These are phyloP conservation scores for Lophochroa leadbeateri DNA, from an alignment of 2,113 vertebrate genomes.

Conservation along the genomic window DNA sequence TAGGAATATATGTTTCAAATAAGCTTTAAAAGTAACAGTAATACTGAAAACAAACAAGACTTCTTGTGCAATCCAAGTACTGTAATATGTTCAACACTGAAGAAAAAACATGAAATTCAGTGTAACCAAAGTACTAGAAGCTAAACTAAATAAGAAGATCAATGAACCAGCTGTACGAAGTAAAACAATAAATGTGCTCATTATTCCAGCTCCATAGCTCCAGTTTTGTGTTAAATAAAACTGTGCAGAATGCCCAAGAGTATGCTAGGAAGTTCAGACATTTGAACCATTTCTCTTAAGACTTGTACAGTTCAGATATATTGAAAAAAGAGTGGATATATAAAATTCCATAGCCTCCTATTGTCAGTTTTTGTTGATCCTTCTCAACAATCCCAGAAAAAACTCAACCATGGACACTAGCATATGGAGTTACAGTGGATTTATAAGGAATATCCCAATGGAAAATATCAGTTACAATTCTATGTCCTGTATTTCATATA, in stretches of 20 bases:
- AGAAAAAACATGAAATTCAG: not conserved
- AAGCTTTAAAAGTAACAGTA: not conserved
- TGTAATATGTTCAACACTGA: not conserved
- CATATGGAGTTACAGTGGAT: not conserved
- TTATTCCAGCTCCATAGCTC: not conserved
- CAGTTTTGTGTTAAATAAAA: not conserved
- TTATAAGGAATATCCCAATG: not conserved
- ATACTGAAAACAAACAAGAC: not conserved
- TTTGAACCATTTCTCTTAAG: not conserved
- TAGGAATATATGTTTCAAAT: not conserved
- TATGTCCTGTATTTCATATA: not conserved
- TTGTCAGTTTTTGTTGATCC: not conserved
- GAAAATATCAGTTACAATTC: not conserved
- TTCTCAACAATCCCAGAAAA: not conserved
- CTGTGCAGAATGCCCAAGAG: not conserved
- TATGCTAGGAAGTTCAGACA: not conserved
- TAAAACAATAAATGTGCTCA: not conserved
- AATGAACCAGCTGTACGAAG: not conserved
- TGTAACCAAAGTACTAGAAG: not conserved
- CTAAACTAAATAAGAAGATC: not conserved
- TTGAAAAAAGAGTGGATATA: not conserved
- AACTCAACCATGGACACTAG: not conserved
- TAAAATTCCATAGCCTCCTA: not conserved
- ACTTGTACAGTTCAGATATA: not conserved
- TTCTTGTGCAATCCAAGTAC: not conserved